Conservation (phyloP, 2,113 vertebrate species). For the Poeciliopsis retropinna region DNA sequence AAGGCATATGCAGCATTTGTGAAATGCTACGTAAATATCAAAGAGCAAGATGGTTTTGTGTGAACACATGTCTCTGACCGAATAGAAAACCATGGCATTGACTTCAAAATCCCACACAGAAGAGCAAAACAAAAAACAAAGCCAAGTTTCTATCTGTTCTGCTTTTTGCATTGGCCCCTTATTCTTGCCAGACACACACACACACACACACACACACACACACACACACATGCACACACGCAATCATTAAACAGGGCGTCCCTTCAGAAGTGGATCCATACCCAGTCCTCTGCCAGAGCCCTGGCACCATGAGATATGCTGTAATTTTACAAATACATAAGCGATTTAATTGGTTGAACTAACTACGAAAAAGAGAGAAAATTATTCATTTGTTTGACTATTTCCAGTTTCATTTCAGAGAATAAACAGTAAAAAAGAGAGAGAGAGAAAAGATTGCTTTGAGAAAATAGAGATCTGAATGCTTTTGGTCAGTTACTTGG, state of each 20-base stretch:
- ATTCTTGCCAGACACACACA: slow-evolving; percentile 13
- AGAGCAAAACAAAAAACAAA: slow-evolving; percentile 24
- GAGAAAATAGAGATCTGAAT: background rate
- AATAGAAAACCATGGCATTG: slow-evolving; percentile 8
- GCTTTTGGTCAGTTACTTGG: background rate
- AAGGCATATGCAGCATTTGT: slow-evolving; percentile 6
- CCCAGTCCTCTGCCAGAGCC: slow-evolving; percentile 53
- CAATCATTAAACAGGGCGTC: slow-evolving; percentile 35
- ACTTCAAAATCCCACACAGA: slow-evolving; percentile 32
- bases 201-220: no score
- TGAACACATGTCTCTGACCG: slow-evolving; percentile 31
- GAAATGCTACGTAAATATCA: slow-evolving; percentile 10
- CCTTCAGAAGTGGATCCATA: slow-evolving; percentile 64
- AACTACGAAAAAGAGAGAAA: slow-evolving; percentile 40
- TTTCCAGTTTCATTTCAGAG: slow-evolving; percentile 3
- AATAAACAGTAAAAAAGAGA: no score
- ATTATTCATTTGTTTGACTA: slow-evolving; percentile 32
- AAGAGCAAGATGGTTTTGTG: slow-evolving; percentile 18
- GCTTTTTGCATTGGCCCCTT: slow-evolving; percentile 28
- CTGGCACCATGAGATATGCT: slow-evolving; percentile 41
- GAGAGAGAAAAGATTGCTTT: background rate
- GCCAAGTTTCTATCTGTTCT: slow-evolving; percentile 46
- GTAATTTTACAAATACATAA: slow-evolving; percentile 45
- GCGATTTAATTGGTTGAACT: slow-evolving; percentile 30
- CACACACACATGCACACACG: slow-evolving; percentile 17